phyloP scores from a whole-genome alignment of 2,113 vertebrate genomes.

The Nipponia nippon region DNA sequence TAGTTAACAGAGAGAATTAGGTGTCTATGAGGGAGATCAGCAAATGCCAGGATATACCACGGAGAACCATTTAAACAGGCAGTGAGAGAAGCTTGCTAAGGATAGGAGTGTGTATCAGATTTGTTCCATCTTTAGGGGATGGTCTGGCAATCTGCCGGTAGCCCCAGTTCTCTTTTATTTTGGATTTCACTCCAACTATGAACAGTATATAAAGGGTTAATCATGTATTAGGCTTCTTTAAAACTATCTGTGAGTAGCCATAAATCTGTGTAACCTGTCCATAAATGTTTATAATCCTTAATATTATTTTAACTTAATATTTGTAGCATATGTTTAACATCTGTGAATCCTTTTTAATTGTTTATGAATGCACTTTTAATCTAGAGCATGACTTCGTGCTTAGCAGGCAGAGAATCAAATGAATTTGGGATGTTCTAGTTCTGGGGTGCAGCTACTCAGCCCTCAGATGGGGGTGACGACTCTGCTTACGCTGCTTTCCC shows the following conservation, averaged over 20 bases:
- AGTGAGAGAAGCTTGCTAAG: neutral
- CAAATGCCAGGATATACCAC: neutral
- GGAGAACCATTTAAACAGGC: neutral
- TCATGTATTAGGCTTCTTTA: neutral
- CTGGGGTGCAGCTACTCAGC: neutral
- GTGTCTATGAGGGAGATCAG: neutral
- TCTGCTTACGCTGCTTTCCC: neutral
- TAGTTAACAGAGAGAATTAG: neutral
- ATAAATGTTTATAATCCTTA: neutral
- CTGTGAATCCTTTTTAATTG: neutral
- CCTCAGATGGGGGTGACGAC: fast-evolving
- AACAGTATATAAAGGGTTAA: neutral
- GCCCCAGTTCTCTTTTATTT: neutral
- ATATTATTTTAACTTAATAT: neutral
- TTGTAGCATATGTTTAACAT: neutral
- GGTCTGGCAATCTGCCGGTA: neutral
- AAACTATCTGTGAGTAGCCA: neutral
- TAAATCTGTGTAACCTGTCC: neutral
- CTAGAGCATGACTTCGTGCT: neutral
- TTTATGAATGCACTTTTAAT: neutral
- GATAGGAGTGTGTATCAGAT: neutral
- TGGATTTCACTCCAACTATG: neutral
- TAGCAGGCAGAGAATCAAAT: neutral
- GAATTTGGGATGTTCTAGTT: neutral
- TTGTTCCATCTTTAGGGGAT: neutral